Evolutionary conservation across 2,888 invertebrate genomes (phyloP), one percentile per base, ranked within the genome.

Genomic region (Sinotaia quadrata): DNA sequence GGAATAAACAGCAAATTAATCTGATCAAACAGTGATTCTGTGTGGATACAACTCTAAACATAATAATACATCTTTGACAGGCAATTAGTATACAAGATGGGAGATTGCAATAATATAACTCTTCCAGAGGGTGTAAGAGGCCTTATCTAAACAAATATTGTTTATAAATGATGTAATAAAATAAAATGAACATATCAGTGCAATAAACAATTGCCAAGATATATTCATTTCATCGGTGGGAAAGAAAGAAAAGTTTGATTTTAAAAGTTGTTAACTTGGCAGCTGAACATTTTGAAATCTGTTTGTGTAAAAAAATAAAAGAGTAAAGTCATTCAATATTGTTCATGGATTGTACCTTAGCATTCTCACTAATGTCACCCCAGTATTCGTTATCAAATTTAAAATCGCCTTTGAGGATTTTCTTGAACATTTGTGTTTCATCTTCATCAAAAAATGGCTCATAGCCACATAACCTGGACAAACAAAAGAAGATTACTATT

Each of bases 321-420:
- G 7, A 36, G 31, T 57, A 57, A 57, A 36, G 36, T n/a, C 29
- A 5, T 24, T 2, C 56, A 60, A 31, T 49, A 44, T 2, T 33
- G 4, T 24, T n/a, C n/a, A n/a, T 54, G 18, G 2, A 54, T 58
- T n/a, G 29, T 72, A 87, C 87, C 83, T 85, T 87, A 15, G 87
- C 87, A 79, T 87, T 87, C 51, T 80, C 78, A 69, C 84, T 85
- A 73, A 88, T 80, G n/a, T 84, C 81, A 59, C 83, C 82, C 87
- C 88, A 88, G 76, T 81, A 85, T 0, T 83, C 83, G 0, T 80
- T 72, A 56, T 86, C 82, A 78, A 88, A 88, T 41, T 75, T 67
- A 72, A 82, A 88, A 2, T 86, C 81, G 62, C 81, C 82, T 59
- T 85, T 86, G 37, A 88, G 67, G 34, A 88, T 87, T 59, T 81